A percentile compares a stretch with the other conserved stretches of the same genome.
phyloP scores from a whole-genome alignment of 2,113 vertebrate species.

The Rhabdomys dilectus region DNA sequence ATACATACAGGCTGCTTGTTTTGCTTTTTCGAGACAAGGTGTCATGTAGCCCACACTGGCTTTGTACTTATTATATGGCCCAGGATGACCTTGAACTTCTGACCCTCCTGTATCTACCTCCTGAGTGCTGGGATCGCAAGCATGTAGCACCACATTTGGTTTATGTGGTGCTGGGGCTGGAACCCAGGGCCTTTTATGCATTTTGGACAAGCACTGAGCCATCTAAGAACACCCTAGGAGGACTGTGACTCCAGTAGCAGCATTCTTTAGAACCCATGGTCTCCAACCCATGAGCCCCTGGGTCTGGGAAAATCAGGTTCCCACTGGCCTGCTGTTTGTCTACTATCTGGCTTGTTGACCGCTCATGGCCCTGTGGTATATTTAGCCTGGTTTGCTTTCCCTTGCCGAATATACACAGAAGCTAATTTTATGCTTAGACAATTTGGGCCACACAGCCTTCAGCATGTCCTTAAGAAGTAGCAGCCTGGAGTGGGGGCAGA shows the following conservation, averaged over 20 bases:
- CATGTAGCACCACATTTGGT: background rate
- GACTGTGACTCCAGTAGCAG: accelerated
- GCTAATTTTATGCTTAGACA: constrained; percentile 71
- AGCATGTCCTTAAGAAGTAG: constrained; percentile 3
- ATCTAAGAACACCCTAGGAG: background rate
- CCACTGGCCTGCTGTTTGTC: background rate
- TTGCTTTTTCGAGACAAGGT: background rate
- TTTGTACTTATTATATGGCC: background rate
- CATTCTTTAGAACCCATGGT: background rate
- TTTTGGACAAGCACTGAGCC: background rate
- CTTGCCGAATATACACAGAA: constrained; percentile 74
- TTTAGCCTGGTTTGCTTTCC: constrained; percentile 74
- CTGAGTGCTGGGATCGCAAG: background rate
- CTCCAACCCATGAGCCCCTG: no score
- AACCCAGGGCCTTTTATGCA: background rate
- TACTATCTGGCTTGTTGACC: constrained; percentile 56
- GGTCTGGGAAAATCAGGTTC: background rate
- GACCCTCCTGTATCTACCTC: no score
- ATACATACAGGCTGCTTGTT: background rate
- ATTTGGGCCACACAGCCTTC: background rate
- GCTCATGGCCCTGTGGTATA: constrained; percentile 29
- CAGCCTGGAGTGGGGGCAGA: no score
- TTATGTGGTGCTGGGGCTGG: background rate
- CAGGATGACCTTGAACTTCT: background rate
- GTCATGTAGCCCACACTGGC: background rate